phyloP scores from a whole-genome alignment of 2,888 invertebrate genomes.

The Drosophila setosimentum region DNA sequence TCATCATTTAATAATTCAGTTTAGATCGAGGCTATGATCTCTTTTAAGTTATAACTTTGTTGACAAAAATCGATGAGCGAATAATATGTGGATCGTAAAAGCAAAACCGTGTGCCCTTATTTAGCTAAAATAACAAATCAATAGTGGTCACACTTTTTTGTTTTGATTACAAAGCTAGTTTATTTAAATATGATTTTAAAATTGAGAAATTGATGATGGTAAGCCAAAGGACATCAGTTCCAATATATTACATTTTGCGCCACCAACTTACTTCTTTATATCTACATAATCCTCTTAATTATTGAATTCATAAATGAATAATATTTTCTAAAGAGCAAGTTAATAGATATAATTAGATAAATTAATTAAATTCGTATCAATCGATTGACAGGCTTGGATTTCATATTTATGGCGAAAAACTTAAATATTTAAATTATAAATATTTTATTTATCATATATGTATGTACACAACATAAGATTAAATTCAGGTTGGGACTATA shows the following conservation, averaged over 20 bases:
- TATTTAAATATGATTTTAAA: background rate
- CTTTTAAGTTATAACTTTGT: no score
- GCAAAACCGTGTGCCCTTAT: background rate
- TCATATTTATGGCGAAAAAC: background rate
- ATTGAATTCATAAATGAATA: background rate
- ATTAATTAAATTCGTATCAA: background rate
- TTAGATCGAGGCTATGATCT: no score
- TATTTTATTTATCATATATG: background rate
- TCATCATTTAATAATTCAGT: background rate
- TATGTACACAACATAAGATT: background rate
- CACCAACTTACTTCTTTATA: no score
- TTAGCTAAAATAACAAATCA: background rate
- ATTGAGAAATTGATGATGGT: no score
- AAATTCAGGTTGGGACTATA: background rate
- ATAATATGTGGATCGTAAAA: background rate
- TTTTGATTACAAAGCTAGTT: background rate
- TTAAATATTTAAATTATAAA: fast-evolving
- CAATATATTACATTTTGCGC: no score
- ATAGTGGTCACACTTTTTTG: background rate
- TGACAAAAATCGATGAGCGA: no score
- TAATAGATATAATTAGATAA: background rate
- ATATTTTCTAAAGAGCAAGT: background rate
- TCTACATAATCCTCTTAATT: no score
- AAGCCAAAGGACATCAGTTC: no score
- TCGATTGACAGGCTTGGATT: background rate